Evolutionary conservation across 2,888 invertebrate genomes (phyloP), one percentile per base, ranked within the genome.

Genomic region (Nysson spinosus): DNA sequence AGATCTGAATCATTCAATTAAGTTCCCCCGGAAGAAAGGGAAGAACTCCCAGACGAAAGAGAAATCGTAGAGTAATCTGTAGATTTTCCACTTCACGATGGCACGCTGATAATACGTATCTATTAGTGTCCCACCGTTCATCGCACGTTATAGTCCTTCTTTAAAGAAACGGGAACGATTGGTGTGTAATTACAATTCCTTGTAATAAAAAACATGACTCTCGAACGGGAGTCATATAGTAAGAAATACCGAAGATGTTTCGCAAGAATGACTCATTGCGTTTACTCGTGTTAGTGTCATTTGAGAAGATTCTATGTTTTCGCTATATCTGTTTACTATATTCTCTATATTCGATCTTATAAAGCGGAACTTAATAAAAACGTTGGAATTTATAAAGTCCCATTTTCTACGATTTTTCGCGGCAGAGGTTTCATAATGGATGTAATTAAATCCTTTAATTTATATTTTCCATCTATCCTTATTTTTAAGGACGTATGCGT

Each of bases 121-220:
- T 26, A 39, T 39, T 14, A 22, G 32, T 32, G 35, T 35, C 52
- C 26, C 22, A 17, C 46, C 26, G 11, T 39, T 28, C 34, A 40
- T 58, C 35, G 46, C 42, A 49, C 24, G 58, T 56, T 46, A 22
- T 32, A 22, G 55, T 67, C 46, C 61, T 35, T 39, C 34, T 61
- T 56, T 35, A 14, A 43, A 12, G 51, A 35, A 61, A 51, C 20
- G 40, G 16, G 20, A 24, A 44, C 30, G 44, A 49, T 26, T 22
- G 52, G 37, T 37, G 46, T 57, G 57, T 47, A 72, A 73, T 71
- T 71, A 37, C 44, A 57, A 57, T 74, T 70, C 54, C 51, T 34
- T 37, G 63, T 47, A 61, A 43, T 26, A 26, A 50, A 34, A 47
- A 11, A 28, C 20, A 16, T 22, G 22, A 37, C 35, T 32, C 32